Base-by-base conservation (phyloP, 2,797 vertebrate genomes). In the Chaetophractus vellerosus region DNA sequence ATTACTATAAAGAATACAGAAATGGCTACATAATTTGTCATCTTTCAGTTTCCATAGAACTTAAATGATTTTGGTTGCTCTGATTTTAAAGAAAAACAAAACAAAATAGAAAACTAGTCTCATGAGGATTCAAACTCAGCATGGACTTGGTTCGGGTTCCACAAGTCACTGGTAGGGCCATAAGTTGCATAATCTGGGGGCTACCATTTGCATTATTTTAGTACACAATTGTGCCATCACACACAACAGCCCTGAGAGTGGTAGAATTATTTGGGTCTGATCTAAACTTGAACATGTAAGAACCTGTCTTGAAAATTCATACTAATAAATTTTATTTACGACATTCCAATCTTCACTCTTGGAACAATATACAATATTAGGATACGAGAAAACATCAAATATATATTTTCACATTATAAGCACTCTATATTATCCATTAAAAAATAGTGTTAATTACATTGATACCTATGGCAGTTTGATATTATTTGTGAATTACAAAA, bases 61-160 rank as follows among this genome's bases (percentile, higher is more conserved):
- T 92, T n/a, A 84, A 88, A 91, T 63, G 59, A 87, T 90, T 93
- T 83, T 94, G 21, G 26, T 59, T 86, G 31, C 33, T 63, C 12
- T 41, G 21, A 87, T 50, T 87, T 86, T 61, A 72, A 48, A 63
- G 10, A 72, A 69, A 57, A 41, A 81, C 57, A 41, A n/a, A 36
- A 75, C 23, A 63, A 18, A 36, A 36, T 6, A n/a, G 3, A 31
- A 52, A 69, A 55, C 61, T 31, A 64, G 9, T 48, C 2, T 72
- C 38, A 57, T 59, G 26, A 68, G 2, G 31, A 81, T 81, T 24
- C 57, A 90, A 52, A 72, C 14, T 36, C 9, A 55, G 7, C 31
- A 66, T 9, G 3, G 48, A 63, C 69, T 63, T 86, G 45, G 24
- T 55, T 61, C 76, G 45, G 69, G 61, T 76, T 78, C 48, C n/a